Evolutionary conservation across 2,888 invertebrate species (phyloP), one percentile per base, ranked within the genome.

Genomic region (Rotaria sp.): DNA sequence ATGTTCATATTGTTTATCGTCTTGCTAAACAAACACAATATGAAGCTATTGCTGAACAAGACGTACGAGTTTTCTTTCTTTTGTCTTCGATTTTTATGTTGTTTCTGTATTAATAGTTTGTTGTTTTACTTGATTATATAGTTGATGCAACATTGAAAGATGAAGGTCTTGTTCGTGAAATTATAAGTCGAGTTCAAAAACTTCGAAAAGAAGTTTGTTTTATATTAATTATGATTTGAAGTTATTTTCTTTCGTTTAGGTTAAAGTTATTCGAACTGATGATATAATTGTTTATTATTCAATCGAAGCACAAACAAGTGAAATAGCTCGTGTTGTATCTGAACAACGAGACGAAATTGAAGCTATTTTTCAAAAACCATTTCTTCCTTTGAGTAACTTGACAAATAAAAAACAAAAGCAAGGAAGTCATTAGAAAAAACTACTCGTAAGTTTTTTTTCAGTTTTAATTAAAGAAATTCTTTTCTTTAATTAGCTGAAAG

Each of bases 171-270:
- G 30, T 59, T 59, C 59, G 59, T 1, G 30, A 59, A 59, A 59
- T 59, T 59, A 95, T 97, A 87, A 99, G 98, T 90, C 94, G 98
- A 86, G 94, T 99, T 52, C 99, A 99, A 91, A 97, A 96, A 91
- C 92, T 99, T 24, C 93, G 98, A 87, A 99, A 99, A 92, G 96
- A 96, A 90, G 92, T 91, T 87, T 59, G 59, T 59, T 30, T 59
- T 30, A 30, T 18, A 24, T 84, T 52, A 85, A 11, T 35, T 67
- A 18, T 15, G 3, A 74, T 74, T 74, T 35, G 15, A 24, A 67
- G 30, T 84, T 74, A 24, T 50, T 55, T 38, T 84, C 86, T n/a
- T 21, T 50, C 85, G 26, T 59, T n/a, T 59, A 84, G 85, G 57
- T 57, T 35, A 85, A 85, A 84, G 30, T 87, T 11, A 84, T 84